These are phyloP conservation scores for Peromyscus leucopus DNA, from an alignment of 2,113 vertebrate species.

Conservation along the genomic window DNA sequence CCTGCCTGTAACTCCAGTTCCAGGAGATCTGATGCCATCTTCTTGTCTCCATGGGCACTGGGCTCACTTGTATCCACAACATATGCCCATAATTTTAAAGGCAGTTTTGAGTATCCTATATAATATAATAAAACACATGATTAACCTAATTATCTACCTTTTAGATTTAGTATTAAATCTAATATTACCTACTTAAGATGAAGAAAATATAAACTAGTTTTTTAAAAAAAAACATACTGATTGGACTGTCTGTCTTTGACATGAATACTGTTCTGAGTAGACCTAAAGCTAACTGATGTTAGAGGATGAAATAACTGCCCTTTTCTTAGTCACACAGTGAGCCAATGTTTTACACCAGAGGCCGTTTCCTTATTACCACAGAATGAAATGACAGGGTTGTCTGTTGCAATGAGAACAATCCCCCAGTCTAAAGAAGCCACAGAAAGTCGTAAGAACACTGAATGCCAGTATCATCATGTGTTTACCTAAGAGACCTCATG, in stretches of 20 bases:
- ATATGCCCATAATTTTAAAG: background rate
- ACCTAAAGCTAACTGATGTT: background rate
- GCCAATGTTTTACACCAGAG: slow-evolving; percentile 60
- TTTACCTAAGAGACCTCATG: slow-evolving; percentile 65
- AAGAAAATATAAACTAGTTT: background rate
- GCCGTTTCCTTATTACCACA: slow-evolving; percentile 53
- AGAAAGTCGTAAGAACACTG: slow-evolving; percentile 20
- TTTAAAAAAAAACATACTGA: background rate
- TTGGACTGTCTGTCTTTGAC: slow-evolving; percentile 6
- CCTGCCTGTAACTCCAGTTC: background rate
- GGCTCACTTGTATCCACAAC: background rate
- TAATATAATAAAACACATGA: background rate
- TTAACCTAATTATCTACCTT: background rate
- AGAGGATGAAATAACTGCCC: background rate
- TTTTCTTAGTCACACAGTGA: slow-evolving; percentile 62
- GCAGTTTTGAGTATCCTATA: background rate
- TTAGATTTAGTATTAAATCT: background rate
- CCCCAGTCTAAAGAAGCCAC: slow-evolving; percentile 43
- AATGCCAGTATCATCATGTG: slow-evolving; percentile 21
- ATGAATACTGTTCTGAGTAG: background rate
- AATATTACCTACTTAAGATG: background rate
- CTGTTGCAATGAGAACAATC: slow-evolving; percentile 34
- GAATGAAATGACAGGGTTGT: slow-evolving; percentile 67
- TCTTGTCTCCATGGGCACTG: background rate
- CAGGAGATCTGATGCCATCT: background rate